These are phyloP conservation scores for Trichoplusia ni DNA, from an alignment of 1,140 invertebrate species.

Conservation along the genomic window DNA sequence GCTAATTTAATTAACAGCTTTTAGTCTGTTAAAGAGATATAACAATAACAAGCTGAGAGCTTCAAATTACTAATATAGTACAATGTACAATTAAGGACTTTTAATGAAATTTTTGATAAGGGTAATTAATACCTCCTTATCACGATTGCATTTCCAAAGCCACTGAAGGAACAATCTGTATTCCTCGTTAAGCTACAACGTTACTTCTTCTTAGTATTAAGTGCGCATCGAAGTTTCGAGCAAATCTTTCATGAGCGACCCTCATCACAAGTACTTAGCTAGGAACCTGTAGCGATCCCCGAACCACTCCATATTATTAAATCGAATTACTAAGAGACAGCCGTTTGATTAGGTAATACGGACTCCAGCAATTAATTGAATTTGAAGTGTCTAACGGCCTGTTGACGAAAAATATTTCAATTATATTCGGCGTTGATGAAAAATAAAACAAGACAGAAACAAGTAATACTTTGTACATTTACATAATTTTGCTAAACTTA, in stretches of 20 bases:
- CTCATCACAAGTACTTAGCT: conserved; percentile 3
- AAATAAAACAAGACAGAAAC: neutral
- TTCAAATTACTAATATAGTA: no score
- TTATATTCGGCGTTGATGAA: neutral
- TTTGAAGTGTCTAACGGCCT: neutral
- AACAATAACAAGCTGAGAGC: no score
- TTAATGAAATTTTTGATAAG: no score
- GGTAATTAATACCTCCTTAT: no score
- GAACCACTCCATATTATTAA: neutral
- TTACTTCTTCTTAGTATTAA: neutral
- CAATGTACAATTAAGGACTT: no score
- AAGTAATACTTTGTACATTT: neutral
- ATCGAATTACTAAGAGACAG: neutral
- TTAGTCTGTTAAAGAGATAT: no score
- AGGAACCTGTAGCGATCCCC: neutral
- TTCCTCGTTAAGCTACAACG: neutral
- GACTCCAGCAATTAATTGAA: conserved; percentile 1
- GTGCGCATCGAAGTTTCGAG: neutral
- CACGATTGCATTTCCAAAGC: neutral
- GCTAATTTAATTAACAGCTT: no score
- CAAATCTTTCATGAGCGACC: conserved; percentile 1
- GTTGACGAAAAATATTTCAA: neutral
- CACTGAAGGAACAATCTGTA: neutral
- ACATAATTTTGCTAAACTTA: neutral
- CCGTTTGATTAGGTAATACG: neutral